Evolutionary conservation across 2,113 vertebrate species (phyloP), one percentile per base, ranked within the genome.

Genomic region (Cyprinodon brontotheroides): DNA sequence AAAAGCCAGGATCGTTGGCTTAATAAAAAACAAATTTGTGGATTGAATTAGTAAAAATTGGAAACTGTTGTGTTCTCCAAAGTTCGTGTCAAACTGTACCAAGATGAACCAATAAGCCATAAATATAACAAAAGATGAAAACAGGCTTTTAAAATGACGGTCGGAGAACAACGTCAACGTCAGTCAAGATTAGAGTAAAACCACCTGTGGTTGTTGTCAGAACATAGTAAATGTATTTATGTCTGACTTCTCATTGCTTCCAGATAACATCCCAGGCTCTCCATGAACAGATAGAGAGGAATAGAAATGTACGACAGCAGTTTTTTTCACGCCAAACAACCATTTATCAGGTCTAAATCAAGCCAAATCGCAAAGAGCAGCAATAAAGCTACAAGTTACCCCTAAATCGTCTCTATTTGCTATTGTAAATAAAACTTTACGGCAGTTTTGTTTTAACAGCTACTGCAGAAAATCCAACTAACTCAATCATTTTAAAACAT

Each of bases 41-140:
- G 70, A 78, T 81, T 85, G 36, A 70, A 71, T 82, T 71, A 61
- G 48, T 65, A 60, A 43, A 53, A 77, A 70, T 4, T 65, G 59
- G 41, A 73, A 78, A 65, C 61, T 63, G 45, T 80, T 78, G 29
- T 66, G 68, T 80, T 60, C 72, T 66, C 50, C 65, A 17, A 17
- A 72, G 77, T 75, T 86, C 72, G 75, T 57, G 81, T 86, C 70
- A 81, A 68, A 81, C 78, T 70, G 41, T 78, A 40, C n/a, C 59
- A 47, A 68, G 70, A 69, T 78, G 76, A 76, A 76, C 76, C 80
- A 45, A 81, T 86, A 65, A 86, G 83, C 87, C 74, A 87, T 87
- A 76, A 73, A 88, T 80, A 65, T 41, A 20, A 61, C 68, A 68
- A 72, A 4, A 0, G 68, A 41, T 50, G 63, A 79, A 1, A 84